Conservation (phyloP, 2,797 vertebrate species). For the Hapalemur alaotrensis region DNA sequence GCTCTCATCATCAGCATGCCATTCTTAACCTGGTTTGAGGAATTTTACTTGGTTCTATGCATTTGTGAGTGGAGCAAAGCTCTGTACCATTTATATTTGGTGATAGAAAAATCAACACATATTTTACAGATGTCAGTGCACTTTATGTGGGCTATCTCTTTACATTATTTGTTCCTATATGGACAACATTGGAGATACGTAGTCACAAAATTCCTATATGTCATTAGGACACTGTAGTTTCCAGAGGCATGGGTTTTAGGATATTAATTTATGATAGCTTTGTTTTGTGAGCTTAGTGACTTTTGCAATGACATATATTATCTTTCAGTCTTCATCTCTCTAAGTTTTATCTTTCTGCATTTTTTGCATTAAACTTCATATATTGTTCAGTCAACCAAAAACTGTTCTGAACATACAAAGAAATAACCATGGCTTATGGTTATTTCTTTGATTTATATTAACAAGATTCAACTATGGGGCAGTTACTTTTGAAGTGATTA, state of each 20-base stretch:
- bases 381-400: not conserved
- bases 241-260: not conserved
- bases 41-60: not conserved
- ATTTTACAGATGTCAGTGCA: not conserved
- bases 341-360: not conserved
- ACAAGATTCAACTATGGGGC: not conserved
- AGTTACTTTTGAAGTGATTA: not conserved
- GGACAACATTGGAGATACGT: not conserved
- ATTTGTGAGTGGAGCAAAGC: not conserved
- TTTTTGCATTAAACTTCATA: not conserved
- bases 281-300: not conserved
- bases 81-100: not conserved
- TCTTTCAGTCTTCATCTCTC: not conserved
- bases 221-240: not conserved
- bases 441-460: conserved; percentile 4
- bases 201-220: not conserved
- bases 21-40: not conserved
- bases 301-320: not conserved
- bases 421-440: not conserved
- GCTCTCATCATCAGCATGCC: not conserved
- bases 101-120: not conserved
- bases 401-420: not conserved
- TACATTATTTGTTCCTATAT: not conserved
- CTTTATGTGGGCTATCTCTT: not conserved
- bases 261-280: not conserved